Evolutionary conservation across 2,113 vertebrate genomes (phyloP).

Genomic region (Bostrychus sinensis): DNA sequence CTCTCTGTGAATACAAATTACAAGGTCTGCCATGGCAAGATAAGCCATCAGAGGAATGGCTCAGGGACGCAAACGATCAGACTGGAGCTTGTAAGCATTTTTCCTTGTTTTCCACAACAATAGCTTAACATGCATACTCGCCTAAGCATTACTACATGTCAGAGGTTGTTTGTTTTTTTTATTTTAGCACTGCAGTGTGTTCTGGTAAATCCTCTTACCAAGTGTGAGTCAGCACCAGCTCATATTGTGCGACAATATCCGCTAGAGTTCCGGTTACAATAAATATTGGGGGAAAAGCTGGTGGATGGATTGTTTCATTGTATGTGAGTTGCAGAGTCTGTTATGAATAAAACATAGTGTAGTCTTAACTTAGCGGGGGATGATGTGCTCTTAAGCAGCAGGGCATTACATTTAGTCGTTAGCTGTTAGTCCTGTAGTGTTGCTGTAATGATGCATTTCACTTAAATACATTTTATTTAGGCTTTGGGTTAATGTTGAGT

Average conservation of each 20-base stretch:
- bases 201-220: slow-evolving; percentile 33
- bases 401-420: slow-evolving; percentile 17
- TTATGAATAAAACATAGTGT: slow-evolving; percentile 7
- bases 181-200: slow-evolving; percentile 1
- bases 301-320: slow-evolving; percentile 28
- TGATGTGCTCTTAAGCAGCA: slow-evolving; percentile 20
- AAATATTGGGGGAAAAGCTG: slow-evolving; percentile 20
- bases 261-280: slow-evolving; percentile 23
- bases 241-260: slow-evolving; percentile 27
- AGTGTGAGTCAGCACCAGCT: slow-evolving; percentile 37
- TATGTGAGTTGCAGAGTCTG: slow-evolving; percentile 6
- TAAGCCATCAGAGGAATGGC: slow-evolving; percentile 51
- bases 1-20: slow-evolving; percentile 36
- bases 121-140: slow-evolving; percentile 17
- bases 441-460: not conserved
- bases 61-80: slow-evolving; percentile 39
- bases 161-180: slow-evolving; percentile 14
- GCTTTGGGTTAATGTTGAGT: no score
- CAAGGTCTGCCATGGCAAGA: slow-evolving; percentile 49
- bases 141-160: slow-evolving; percentile 18
- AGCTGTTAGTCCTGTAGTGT: slow-evolving; percentile 3
- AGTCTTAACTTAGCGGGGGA: slow-evolving; percentile 11
- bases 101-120: slow-evolving; percentile 26
- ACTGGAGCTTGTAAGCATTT: slow-evolving; percentile 18
- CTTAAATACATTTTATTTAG: slow-evolving; percentile 11